A percentile compares a stretch with the other conserved stretches of the same genome.
Conservation (phyloP, 1,140 invertebrate genomes). For the Grapholita molesta region DNA sequence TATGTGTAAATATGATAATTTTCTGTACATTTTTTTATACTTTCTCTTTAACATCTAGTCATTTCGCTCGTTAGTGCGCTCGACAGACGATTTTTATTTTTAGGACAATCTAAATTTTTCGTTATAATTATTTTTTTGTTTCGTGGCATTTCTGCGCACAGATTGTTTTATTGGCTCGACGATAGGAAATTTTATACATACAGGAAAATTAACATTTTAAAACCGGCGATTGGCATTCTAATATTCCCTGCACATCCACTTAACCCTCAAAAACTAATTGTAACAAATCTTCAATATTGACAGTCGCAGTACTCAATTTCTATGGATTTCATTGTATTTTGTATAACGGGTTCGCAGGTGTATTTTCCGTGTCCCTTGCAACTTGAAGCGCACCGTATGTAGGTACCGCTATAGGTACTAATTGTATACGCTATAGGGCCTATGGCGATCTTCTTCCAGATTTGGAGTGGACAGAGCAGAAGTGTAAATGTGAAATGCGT, state of each 20-base stretch:
- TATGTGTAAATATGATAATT: no score
- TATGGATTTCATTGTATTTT: neutral
- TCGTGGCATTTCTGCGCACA: slow-evolving; percentile 34
- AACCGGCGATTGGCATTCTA: slow-evolving; percentile 29
- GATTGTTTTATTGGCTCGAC: slow-evolving; percentile 31
- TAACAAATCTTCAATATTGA: slow-evolving; percentile 22
- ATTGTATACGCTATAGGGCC: neutral
- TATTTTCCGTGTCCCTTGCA: neutral
- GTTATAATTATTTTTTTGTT: slow-evolving; percentile 25
- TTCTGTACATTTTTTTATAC: no score
- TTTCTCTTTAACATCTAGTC: no score
- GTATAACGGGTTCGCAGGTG: neutral
- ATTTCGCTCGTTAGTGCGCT: slow-evolving; percentile 33
- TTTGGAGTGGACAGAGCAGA: slow-evolving; percentile 13
- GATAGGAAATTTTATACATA: slow-evolving; percentile 28
- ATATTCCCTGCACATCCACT: slow-evolving; percentile 23
- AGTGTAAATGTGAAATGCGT: slow-evolving; percentile 42
- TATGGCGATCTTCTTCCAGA: neutral
- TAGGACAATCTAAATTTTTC: slow-evolving; percentile 26
- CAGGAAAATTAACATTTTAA: slow-evolving; percentile 26
- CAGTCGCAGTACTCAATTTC: slow-evolving; percentile 19
- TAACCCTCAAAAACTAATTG: slow-evolving; percentile 30
- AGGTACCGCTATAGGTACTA: neutral
- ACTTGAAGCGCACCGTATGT: slow-evolving; percentile 15
- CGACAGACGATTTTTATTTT: slow-evolving; percentile 18